Evolutionary conservation across 2,888 invertebrate species (phyloP), one percentile per base, ranked within the genome.

Genomic region (Melanostoma mellinum): DNA sequence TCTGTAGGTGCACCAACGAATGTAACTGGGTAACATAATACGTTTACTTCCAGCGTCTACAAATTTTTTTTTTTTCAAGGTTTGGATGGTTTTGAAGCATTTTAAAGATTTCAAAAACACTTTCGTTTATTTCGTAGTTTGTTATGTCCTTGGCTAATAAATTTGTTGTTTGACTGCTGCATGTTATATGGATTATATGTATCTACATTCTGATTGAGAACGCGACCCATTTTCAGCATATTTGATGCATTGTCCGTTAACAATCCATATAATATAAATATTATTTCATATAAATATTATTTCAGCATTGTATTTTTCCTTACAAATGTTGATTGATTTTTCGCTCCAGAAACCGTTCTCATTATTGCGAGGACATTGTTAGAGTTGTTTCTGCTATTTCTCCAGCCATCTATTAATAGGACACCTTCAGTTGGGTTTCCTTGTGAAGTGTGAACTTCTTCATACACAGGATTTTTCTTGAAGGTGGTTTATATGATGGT

Each of bases 141-240:
- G 35, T 33, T 8, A 53, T 53, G 9, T 53, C 4, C 35, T 53
- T 53, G 33, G 53, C n/a, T 35, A 33, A 53, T n/a, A 53, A n/a
- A 53, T 53, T 33, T 9, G 35, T 35, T 32, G 35, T 53, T 9
- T 53, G 50, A 30, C 50, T 50, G 50, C 50, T 30, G 50, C 50
- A 30, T 30, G 30, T 50, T 30, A 30, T 38, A 38, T 38, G 38
- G 6, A 38, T 38, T 38, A 38, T n/a, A n/a, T n/a, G n/a, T 38
- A 38, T 38, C 38, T 6, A 2, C 38, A 32, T 10, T 32, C n/a
- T 53, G 53, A n/a, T 53, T 53, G 35, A 53, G 53, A 33, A 53
- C 52, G 5, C 33, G 52, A 53, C 52, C 35, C 48, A 50, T 50
- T 50, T 50, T 50, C 10, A 50, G 9, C 33, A 53, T 53, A 53